Conservation (phyloP, 64 coral and sea anemone genomes). For the Pocillopora verrucosa region DNA sequence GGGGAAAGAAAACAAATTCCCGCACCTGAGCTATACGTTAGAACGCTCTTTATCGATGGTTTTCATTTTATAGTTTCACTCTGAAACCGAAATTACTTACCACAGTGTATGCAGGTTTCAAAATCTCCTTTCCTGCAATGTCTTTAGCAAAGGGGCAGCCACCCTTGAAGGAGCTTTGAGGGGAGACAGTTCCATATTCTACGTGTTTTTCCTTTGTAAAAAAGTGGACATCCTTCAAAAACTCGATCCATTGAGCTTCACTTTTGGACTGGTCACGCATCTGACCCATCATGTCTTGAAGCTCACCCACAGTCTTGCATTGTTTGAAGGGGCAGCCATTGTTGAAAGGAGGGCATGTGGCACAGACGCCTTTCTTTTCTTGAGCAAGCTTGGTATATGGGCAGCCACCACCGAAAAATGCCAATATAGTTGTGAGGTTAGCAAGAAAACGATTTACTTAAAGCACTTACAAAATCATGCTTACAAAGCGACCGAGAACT, state of each 20-base stretch:
- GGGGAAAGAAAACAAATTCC: too few species aligned
- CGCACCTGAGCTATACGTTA: too few species aligned
- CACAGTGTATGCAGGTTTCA: not conserved
- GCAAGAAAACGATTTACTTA: too few species aligned
- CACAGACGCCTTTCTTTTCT: slow-evolving; percentile 11
- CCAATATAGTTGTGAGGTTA: too few species aligned
- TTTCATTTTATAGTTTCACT: too few species aligned
- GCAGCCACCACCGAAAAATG: not conserved
- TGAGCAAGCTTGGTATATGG: too few species aligned
- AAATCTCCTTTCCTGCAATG: not conserved
- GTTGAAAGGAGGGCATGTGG: slow-evolving; percentile 22
- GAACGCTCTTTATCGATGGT: too few species aligned
- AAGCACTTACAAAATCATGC: too few species aligned
- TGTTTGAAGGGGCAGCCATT: slow-evolving; percentile 25
- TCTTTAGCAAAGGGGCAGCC: not conserved
- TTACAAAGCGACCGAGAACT: too few species aligned
- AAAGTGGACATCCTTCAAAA: not conserved
- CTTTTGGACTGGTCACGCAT: too few species aligned
- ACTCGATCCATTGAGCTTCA: not conserved
- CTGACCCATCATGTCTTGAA: too few species aligned
- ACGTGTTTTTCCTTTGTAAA: not conserved
- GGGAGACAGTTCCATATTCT: not conserved
- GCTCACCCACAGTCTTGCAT: not conserved
- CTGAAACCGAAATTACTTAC: not conserved
- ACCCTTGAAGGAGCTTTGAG: not conserved